Conservation (phyloP, 2,888 invertebrate genomes). For the Leucoma salicis region DNA sequence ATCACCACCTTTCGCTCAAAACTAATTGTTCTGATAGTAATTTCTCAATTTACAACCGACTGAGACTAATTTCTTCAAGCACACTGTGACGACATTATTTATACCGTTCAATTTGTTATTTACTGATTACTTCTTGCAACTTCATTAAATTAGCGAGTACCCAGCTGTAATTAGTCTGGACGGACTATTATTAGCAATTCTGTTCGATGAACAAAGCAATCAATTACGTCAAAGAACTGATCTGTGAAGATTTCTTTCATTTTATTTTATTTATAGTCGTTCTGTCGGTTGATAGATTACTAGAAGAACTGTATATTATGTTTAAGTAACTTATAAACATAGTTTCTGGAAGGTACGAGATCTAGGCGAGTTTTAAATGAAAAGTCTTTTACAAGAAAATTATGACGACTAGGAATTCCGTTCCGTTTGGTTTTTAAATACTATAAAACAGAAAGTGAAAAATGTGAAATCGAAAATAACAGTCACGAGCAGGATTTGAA, state of each 20-base stretch:
- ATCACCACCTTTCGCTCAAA: slow-evolving; percentile 58
- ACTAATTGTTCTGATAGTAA: slow-evolving; percentile 66
- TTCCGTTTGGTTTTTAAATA: no score
- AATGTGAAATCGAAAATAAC: no score
- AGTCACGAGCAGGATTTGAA: no score
- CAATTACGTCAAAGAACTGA: slow-evolving; percentile 8
- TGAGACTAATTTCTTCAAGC: slow-evolving; percentile 59
- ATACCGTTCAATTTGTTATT: slow-evolving; percentile 48
- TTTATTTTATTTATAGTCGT: background rate
- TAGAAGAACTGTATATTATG: no score
- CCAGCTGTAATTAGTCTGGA: slow-evolving; percentile 17
- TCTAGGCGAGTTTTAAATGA: no score
- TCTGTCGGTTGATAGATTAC: no score
- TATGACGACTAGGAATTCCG: no score
- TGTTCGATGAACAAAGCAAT: slow-evolving; percentile 11
- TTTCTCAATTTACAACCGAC: slow-evolving; percentile 60
- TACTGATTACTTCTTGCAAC: slow-evolving; percentile 28
- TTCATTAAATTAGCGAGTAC: slow-evolving; percentile 26
- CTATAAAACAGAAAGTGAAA: no score
- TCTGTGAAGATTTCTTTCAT: background rate
- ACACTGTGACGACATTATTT: slow-evolving; percentile 50
- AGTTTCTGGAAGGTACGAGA: no score
- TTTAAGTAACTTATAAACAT: no score
- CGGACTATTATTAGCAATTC: slow-evolving; percentile 16
- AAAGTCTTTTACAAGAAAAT: no score